Base-by-base conservation (phyloP, 2,797 vertebrate species). In the Corythornis leucogaster region DNA sequence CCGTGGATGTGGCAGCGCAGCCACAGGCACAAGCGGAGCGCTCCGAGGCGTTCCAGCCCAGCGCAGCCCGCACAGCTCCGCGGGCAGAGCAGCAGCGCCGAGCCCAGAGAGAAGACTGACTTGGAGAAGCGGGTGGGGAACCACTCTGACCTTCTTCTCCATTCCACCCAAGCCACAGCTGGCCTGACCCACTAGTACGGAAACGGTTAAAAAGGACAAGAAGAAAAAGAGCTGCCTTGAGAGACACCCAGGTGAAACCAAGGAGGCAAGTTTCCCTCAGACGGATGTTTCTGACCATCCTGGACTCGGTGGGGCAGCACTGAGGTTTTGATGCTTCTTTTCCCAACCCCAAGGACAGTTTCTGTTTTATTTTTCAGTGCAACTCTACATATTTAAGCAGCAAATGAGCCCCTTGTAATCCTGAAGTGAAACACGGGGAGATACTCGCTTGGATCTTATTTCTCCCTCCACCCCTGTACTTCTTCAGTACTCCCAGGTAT, bases 1-100 rank as follows among this genome's bases (percentile, higher is more conserved):
- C 59, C n/a, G 46, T 9, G 1, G 4, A 15, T 0, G 2, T 0
- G 43, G 64, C n/a, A 31, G 46, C 12, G 5, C 53, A 43, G 33
- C 11, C 38, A 26, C 0, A 2, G 61, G 68, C 62, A 71, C 61
- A 77, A 16, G 4, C 33, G 35, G 30, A 50, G 51, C 54, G 15
- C 73, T 26, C n/a, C 12, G 11, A 31, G 33, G 30, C 58, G 58
- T 57, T 58, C 6, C 8, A 38, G 38, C 31, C 40, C 48, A 63
- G 22, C 0, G 0, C 71, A 80, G 78, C 38, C 4, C 3, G 7
- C 74, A 15, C 19, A 71, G 81, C 54, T 62, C 68, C 2, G 8
- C 35, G 69, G 43, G 17, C 61, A 69, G 55, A 48, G 31, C 48
- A 55, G 33, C 40, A 90, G 38, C 24, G 30, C 5, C 0, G 1